These are phyloP conservation scores for Halocaridina rubra DNA, from an alignment of 2,888 invertebrate genomes.

Conservation along the genomic window DNA sequence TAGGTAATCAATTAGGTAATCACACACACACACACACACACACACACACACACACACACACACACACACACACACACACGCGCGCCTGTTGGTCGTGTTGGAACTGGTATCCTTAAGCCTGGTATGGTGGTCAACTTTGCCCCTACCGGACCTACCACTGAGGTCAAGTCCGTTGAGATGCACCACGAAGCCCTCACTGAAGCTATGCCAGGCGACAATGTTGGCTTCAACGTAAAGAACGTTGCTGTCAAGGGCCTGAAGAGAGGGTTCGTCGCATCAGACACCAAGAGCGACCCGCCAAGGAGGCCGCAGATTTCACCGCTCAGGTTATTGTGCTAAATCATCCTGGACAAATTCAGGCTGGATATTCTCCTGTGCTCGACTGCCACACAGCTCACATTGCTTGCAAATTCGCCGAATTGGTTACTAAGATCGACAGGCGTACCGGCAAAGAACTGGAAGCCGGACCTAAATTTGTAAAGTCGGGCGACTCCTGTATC, in stretches of 20 bases:
- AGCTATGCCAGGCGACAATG: constrained; percentile 98
- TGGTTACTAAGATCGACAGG: constrained; percentile 98
- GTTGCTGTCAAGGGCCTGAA: constrained; percentile 99
- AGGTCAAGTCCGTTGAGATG: constrained; percentile 99
- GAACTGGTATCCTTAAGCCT: constrained; percentile 96
- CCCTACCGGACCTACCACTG: constrained; percentile 95
- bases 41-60: neutral
- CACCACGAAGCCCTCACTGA: constrained; percentile 98
- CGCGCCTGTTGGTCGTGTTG: constrained; percentile 95
- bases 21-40: neutral
- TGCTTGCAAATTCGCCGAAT: constrained; percentile 99
- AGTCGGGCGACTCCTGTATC: constrained; percentile 97
- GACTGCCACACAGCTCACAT: constrained; percentile 99
- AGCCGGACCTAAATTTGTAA: constrained; percentile 93
- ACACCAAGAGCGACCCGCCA: constrained; percentile 96
- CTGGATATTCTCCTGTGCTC: constrained; percentile 98
- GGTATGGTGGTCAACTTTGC: constrained; percentile 95
- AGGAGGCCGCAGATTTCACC: constrained; percentile 91
- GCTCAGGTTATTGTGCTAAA: constrained; percentile 99
- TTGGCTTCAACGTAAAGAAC: constrained; percentile 99
- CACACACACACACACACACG: neutral
- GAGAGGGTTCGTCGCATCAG: constrained; percentile 98
- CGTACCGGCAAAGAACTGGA: constrained; percentile 97
- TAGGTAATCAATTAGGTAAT: too few species aligned
- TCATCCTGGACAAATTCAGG: constrained; percentile 98